These are phyloP conservation scores for Anneissia japonica DNA, from an alignment of 35 echinoderm and acorn worm species.

Conservation along the genomic window DNA sequence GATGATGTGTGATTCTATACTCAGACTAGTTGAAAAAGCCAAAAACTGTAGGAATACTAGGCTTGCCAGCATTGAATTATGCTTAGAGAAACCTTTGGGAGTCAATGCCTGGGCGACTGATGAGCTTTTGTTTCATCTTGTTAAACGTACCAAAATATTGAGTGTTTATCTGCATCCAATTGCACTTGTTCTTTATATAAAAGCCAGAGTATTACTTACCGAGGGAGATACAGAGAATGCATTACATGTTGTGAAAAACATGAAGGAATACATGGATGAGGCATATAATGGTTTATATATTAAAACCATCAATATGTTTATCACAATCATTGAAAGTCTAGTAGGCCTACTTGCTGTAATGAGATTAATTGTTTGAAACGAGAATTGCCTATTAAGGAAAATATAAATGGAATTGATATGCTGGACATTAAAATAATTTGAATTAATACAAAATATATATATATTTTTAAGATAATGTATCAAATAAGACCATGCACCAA, in stretches of 20 bases:
- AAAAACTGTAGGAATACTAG: neutral
- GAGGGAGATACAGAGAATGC: neutral
- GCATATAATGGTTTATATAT: too few relatives aligned
- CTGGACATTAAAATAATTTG: too few relatives aligned
- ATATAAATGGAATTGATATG: too few relatives aligned
- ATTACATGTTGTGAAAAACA: neutral
- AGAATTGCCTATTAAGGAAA: too few relatives aligned
- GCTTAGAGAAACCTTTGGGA: too few relatives aligned
- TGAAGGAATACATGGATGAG: neutral
- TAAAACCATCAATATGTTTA: too few relatives aligned
- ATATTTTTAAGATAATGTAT: too few relatives aligned
- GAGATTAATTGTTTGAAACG: too few relatives aligned
- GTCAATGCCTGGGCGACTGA: neutral
- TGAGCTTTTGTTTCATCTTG: neutral
- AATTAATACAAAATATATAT: too few relatives aligned
- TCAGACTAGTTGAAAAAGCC: neutral
- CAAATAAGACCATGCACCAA: too few relatives aligned
- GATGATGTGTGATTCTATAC: neutral
- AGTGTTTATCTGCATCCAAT: neutral
- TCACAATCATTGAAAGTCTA: too few relatives aligned
- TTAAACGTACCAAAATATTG: neutral
- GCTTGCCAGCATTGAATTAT: neutral
- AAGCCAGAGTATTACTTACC: neutral
- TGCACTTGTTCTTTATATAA: neutral
- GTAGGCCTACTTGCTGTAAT: too few relatives aligned